Evolutionary conservation across 2,797 vertebrate genomes (phyloP), one percentile per base, ranked within the genome.

Genomic region (Kryptopterus vitreolus): DNA sequence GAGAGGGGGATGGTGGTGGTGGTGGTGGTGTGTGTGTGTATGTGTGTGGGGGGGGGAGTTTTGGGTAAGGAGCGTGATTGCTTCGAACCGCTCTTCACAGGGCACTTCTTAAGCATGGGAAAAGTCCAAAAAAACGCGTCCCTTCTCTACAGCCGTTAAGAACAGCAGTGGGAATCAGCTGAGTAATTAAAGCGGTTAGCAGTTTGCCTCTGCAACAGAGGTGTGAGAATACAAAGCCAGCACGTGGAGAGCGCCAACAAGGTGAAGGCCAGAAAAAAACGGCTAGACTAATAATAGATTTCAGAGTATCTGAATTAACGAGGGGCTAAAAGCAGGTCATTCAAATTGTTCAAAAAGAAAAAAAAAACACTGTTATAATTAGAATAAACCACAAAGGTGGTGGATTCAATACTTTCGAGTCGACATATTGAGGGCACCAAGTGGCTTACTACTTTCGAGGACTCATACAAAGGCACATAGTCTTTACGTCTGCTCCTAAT

Each of bases 151-250:
- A 55, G 71, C 24, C 52, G 1, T 76, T 81, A 52, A 61, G 22
- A 70, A 75, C 22, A 65, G 72, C 85, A 63, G 43, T 29, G 48
- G 59, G 70, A 75, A 65, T 50, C 26, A 12, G 50, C 33, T 38
- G 76, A 81, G 79, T 79, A 83, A 84, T 82, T 82, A 80, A 74
- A 82, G 65, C 76, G 70, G 76, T 84, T 81, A 84, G 75, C 73
- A 13, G 71, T 63, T 75, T 38, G 33, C 52, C 22, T 77, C 76
- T 33, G 48, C 68, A 82, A 66, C 46, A 43, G 71, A 77, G 53
- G 73, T 74, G 79, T 35, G 83, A 70, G 68, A 65, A 81, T 16
- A 52, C 26, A 26, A 73, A 73, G 29, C 52, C 46, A 46, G 26
- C 15, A 82, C 81, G 69, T 74, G 53, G 35, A 57, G 76, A 59